Base-by-base conservation (phyloP, 2,797 vertebrate genomes). In the Oophaga sylvatica region DNA sequence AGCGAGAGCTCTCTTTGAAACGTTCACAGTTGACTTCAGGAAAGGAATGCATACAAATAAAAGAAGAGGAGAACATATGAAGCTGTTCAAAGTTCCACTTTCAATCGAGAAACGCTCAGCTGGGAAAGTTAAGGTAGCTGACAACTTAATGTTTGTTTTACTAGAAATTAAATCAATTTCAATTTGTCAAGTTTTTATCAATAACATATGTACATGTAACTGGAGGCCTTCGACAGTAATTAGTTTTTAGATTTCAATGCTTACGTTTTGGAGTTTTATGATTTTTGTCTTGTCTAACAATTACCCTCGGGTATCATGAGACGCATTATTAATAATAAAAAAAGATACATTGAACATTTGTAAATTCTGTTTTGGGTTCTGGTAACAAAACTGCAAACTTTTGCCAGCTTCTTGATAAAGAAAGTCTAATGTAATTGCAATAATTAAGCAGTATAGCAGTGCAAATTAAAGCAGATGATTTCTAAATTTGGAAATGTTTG, bases 1-100 rank as follows among this genome's bases (percentile, higher is more conserved):
- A 95, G 92, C 95, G 95, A 77, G 90, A 65, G 85, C 95, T 95
- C 92, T 96, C 96, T 96, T 94, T 96, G 95, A 96, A 96, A 95
- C 94, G 95, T 93, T 96, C 95, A 90, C 94, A 94, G 95, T 95
- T 97, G 92, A 96, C 96, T 96, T 96, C 88, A 77, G 95, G 94
- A 93, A 92, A 93, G 93, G 92, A 94, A 93, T 92, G 91, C 92
- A 93, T 93, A 90, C 90, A 92, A 93, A 91, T 90, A 93, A 92
- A 92, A 91, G 91, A 93, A 91, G 91, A 92, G 84, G 83, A 86
- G 67, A 85, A 90, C 88, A 91, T 83, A 78, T 87, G 76, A 93
- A 90, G 91, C 93, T 89, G 89, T 91, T 91, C 84, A 90, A 87
- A 90, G 89, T 81, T 78, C 88, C 90, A 79, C 20, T 56, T 9